Evolutionary conservation across 2,888 invertebrate species (phyloP).

Genomic region (Xanthostigma xanthostigma): DNA sequence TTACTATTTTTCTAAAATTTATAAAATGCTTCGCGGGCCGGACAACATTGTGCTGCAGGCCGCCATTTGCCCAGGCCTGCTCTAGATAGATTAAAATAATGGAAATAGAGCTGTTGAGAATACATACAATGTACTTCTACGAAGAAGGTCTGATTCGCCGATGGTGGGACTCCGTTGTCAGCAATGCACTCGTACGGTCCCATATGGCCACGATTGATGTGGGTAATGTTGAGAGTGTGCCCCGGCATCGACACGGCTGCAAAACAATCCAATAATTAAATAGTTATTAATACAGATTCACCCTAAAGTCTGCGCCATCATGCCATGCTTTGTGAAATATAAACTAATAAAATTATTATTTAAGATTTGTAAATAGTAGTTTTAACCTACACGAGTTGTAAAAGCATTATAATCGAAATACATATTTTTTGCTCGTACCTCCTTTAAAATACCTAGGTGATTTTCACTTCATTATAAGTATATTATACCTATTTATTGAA

Average conservation of each 20-base stretch:
- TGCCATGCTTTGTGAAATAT: background rate
- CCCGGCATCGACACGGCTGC: constrained; percentile 60
- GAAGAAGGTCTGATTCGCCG: constrained; percentile 61
- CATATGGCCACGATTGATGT: constrained; percentile 57
- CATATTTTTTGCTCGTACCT: no score
- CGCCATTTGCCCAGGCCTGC: no score
- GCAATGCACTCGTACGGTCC: constrained; percentile 65
- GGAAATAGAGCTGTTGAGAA: background rate
- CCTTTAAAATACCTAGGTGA: no score
- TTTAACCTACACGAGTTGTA: no score
- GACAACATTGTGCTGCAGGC: no score
- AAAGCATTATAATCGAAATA: no score
- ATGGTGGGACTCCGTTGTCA: constrained; percentile 75
- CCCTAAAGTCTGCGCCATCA: background rate
- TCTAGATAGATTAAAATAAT: no score
- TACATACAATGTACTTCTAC: constrained; percentile 86
- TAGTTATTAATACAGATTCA: background rate
- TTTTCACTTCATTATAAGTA: no score
- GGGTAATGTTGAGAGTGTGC: constrained; percentile 61
- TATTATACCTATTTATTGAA: no score
- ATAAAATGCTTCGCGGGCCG: no score
- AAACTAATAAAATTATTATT: background rate
- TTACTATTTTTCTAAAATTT: no score
- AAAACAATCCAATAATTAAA: background rate
- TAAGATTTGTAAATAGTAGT: no score